Conservation (phyloP, 2,113 vertebrate genomes). For the Hippocampus mohnikei region DNA sequence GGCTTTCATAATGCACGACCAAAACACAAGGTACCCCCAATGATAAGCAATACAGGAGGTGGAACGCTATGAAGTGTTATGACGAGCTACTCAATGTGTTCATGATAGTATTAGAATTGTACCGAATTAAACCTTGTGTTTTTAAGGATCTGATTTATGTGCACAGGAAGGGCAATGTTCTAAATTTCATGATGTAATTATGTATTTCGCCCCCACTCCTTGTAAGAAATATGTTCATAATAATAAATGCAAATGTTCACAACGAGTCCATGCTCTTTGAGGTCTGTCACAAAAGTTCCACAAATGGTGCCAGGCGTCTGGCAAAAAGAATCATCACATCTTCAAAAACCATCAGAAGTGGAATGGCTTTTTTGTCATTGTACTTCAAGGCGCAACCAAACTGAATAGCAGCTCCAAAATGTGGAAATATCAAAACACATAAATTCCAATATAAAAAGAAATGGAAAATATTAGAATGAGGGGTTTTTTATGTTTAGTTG, state of each 20-base stretch:
- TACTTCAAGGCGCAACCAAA: no score
- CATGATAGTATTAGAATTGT: no score
- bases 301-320: background rate
- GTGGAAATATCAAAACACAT: no score
- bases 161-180: background rate
- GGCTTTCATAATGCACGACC: background rate
- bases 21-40: background rate
- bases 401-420: no score
- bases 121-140: background rate
- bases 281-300: background rate
- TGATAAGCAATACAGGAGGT: background rate
- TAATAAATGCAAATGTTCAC: background rate
- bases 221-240: background rate
- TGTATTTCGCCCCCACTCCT: background rate
- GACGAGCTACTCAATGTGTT: background rate
- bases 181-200: background rate
- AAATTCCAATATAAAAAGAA: no score
- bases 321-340: no score
- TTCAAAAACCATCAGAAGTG: no score
- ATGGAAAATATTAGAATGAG: no score
- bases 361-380: no score
- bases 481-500: no score
- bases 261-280: background rate
- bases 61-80: background rate
- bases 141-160: background rate